Evolutionary conservation across 2,113 vertebrate genomes (phyloP), one percentile per base, ranked within the genome.

Genomic region (Emydura subglobosa): DNA sequence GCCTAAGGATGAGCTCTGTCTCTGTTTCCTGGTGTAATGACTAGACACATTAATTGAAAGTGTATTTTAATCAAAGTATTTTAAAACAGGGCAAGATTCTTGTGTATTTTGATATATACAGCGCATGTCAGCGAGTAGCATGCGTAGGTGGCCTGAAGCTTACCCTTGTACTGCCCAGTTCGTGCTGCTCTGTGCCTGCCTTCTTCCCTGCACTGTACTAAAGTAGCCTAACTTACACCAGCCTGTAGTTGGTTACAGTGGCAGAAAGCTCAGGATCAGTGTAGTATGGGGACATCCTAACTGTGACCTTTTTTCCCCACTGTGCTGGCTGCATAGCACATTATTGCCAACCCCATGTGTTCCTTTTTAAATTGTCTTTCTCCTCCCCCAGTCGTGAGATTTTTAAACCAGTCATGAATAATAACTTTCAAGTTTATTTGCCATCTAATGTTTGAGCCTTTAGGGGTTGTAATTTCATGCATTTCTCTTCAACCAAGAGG

Each of bases 121-220:
- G 17, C 17, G 34, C 61, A n/a, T 59, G 12, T 91, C 4, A 1
- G 27, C 51, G 42, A 87, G 10, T 31, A 16, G 3, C 1, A 1
- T 12, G 1, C 1, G 27, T 54, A 65, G 14, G 11, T 39, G 42
- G 1, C 61, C 5, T 65, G 54, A 76, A 89, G 88, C 21, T 57
- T 22, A 11, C 50, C 24, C 10, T 42, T 91, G 81, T 1, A 1
- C 19, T 59, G 1, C 1, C 2, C 5, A 47, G 5, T 17, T 88
- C 51, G 27, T 91, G 54, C 10, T 83, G 5, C 2, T 91, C 6
- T 82, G 59, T 91, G 19, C 47, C 72, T 76, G 39, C 5, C 57
- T 90, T 85, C 4, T 1, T 24, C 68, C 0, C 1, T 1, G 2
- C 44, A 4, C 78, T 88, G n/a, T 49, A 54, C 57, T 78, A 51